Evolutionary conservation across 2,113 vertebrate species (phyloP).

Genomic region (Eidolon helvum): DNA sequence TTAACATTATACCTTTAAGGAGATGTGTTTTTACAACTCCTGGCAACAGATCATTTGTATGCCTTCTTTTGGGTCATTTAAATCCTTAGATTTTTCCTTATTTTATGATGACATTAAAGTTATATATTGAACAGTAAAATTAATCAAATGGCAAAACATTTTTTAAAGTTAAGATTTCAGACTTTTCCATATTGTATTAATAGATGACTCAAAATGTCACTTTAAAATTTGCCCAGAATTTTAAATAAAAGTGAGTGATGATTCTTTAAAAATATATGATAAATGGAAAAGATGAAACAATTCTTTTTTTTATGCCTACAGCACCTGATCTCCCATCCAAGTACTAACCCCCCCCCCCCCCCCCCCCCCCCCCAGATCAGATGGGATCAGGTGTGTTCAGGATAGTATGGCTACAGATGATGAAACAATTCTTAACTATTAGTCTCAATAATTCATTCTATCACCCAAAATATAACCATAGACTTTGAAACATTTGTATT

Average conservation of each 20-base stretch:
- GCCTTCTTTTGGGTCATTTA: slow-evolving; percentile 39
- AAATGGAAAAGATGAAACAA: background rate
- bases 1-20: background rate
- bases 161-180: slow-evolving; percentile 63
- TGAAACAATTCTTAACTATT: slow-evolving; percentile 51
- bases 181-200: slow-evolving; percentile 46
- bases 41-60: background rate
- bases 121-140: slow-evolving; percentile 56
- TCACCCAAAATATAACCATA: background rate
- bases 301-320: too few relatives aligned
- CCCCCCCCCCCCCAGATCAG: too few relatives aligned
- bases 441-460: slow-evolving; percentile 5
- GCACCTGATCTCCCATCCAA: too few relatives aligned
- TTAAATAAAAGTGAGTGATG: slow-evolving; percentile 53
- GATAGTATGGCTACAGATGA: too few relatives aligned
- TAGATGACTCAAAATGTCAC: slow-evolving; percentile 45
- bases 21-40: background rate
- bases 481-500: slow-evolving; percentile 10
- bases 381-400: too few relatives aligned
- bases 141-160: slow-evolving; percentile 67
- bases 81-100: background rate
- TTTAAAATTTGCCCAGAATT: slow-evolving; percentile 49
- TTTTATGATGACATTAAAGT: slow-evolving; percentile 38
- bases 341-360: too few relatives aligned
- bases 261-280: slow-evolving; percentile 12